Percentiles rank a stretch among this genome's conserved stretches.
Evolutionary conservation across 2,113 vertebrate species (phyloP).

Genomic region (Lates calcarifer): DNA sequence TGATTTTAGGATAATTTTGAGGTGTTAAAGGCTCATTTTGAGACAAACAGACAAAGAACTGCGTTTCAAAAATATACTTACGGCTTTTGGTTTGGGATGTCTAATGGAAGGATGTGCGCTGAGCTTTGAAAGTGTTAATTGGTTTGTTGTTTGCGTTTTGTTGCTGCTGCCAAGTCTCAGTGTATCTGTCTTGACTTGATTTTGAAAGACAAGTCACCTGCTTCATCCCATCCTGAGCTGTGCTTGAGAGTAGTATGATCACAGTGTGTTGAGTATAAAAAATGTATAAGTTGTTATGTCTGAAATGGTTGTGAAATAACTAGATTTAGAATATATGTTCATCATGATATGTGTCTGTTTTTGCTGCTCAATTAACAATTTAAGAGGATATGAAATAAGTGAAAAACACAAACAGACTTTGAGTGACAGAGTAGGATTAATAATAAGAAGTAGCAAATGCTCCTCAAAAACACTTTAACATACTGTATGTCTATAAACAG

Average conservation of each 20-base stretch:
- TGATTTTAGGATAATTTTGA: conserved; percentile 46
- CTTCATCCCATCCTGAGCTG: conserved; percentile 13
- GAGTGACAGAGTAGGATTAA: conserved; percentile 3
- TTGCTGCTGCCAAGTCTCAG: conserved; percentile 51
- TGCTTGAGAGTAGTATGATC: conserved; percentile 22
- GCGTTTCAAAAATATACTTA: conserved; percentile 38
- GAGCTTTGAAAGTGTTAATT: conserved; percentile 64
- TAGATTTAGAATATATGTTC: background rate
- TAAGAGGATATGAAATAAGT: background rate
- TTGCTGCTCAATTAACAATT: background rate
- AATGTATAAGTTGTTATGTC: background rate
- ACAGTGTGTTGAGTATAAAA: background rate
- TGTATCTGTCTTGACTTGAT: conserved; percentile 63
- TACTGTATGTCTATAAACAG: background rate
- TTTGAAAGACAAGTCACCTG: conserved; percentile 47
- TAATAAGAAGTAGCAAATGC: background rate
- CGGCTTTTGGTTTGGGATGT: conserved; percentile 38
- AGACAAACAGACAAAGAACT: conserved; percentile 22
- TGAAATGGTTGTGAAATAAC: background rate
- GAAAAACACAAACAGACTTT: conserved; percentile 11
- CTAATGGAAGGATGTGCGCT: conserved; percentile 43
- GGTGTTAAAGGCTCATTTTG: conserved; percentile 44
- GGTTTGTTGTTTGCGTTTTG: conserved; percentile 58
- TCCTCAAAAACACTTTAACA: background rate
- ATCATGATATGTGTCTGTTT: background rate